These are phyloP conservation scores for Paelopatides confundens DNA, from an alignment of 53 echinoderm and acorn worm species.

Conservation along the genomic window DNA sequence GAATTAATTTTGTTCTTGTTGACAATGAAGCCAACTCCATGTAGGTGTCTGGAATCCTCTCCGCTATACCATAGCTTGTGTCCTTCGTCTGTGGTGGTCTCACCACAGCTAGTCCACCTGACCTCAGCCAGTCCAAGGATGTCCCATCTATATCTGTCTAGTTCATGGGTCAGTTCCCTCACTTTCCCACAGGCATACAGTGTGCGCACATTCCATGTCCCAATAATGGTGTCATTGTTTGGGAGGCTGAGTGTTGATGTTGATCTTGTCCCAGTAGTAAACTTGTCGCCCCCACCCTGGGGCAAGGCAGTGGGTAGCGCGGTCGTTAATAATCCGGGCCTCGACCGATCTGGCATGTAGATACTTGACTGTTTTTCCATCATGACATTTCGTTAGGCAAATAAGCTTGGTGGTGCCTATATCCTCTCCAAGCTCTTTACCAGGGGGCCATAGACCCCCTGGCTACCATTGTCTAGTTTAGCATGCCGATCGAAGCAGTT, in stretches of 20 bases:
- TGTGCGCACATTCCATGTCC: conserved; percentile 46
- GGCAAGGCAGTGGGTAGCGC: conserved; percentile 2
- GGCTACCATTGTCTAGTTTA: too few relatives aligned
- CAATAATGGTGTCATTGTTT: background rate
- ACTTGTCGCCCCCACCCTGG: conserved; percentile 8
- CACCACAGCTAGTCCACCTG: conserved; percentile 36
- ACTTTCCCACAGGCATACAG: conserved; percentile 45
- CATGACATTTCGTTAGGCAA: conserved; percentile 7
- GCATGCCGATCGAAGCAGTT: too few relatives aligned
- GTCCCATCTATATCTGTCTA: conserved; percentile 23
- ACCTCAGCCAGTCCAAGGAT: conserved; percentile 43
- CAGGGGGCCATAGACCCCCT: too few relatives aligned
- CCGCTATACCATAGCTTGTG: conserved; percentile 57
- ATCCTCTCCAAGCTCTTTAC: conserved; percentile 29
- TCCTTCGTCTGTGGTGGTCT: conserved; percentile 5
- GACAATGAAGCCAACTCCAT: conserved; percentile 30
- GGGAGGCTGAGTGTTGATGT: background rate
- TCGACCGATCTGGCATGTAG: conserved; percentile 43
- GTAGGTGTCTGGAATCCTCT: background rate
- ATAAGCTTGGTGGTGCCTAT: conserved; percentile 10
- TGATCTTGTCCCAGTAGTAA: conserved; percentile 2
- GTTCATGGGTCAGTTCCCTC: conserved; percentile 43
- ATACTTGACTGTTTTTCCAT: background rate
- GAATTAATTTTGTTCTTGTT: background rate
- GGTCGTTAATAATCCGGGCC: conserved; percentile 50